These are phyloP conservation scores for Euzophera pinguis DNA, from an alignment of 2,888 invertebrate genomes.

Conservation along the genomic window DNA sequence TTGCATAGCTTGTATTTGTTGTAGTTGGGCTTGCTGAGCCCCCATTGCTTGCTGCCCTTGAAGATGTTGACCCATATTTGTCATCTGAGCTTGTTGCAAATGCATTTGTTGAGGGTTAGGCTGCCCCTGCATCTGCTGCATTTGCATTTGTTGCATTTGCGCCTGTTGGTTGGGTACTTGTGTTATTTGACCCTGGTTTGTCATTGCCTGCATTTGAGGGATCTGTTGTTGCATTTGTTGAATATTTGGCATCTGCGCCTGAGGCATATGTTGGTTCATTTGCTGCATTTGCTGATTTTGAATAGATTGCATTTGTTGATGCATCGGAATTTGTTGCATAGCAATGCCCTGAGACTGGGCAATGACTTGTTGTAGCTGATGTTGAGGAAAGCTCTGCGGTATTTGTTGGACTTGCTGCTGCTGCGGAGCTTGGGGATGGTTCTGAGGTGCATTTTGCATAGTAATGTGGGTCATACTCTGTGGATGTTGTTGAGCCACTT, in stretches of 20 bases:
- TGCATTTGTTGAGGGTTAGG: slow-evolving; percentile 73
- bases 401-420: slow-evolving; percentile 75
- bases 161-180: slow-evolving; percentile 72
- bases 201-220: slow-evolving; percentile 72
- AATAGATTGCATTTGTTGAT: slow-evolving; percentile 76
- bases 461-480: slow-evolving; percentile 77
- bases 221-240: slow-evolving; percentile 75
- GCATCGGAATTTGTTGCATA: slow-evolving; percentile 77
- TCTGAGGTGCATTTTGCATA: slow-evolving; percentile 65
- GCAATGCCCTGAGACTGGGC: slow-evolving; percentile 72
- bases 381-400: slow-evolving; percentile 77
- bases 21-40: slow-evolving; percentile 71
- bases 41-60: slow-evolving; percentile 69
- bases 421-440: slow-evolving; percentile 58
- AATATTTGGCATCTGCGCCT: slow-evolving; percentile 69
- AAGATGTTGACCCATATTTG: slow-evolving; percentile 71
- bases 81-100: slow-evolving; percentile 74
- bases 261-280: slow-evolving; percentile 71
- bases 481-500: slow-evolving; percentile 70
- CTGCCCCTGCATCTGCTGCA: slow-evolving; percentile 73
- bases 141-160: slow-evolving; percentile 76
- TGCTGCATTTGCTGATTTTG: slow-evolving; percentile 77
- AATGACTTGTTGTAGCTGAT: slow-evolving; percentile 75
- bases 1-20: slow-evolving; percentile 75
- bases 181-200: slow-evolving; percentile 67